phyloP scores from a whole-genome alignment of 2,888 invertebrate genomes.

The Cotesia congregata region DNA sequence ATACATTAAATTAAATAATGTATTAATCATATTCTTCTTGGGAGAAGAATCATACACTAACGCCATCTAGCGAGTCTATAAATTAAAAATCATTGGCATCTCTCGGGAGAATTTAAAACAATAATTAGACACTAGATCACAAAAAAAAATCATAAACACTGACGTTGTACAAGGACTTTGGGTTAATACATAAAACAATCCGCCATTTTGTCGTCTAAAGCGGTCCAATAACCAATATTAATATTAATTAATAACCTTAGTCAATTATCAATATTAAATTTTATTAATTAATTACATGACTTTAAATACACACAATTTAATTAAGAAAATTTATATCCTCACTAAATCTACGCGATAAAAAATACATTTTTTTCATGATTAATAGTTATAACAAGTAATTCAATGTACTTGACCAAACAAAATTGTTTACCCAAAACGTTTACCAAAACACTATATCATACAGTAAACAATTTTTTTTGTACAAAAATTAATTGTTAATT shows the following conservation, averaged over 20 bases:
- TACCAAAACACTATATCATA: background rate
- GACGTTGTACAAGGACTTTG: too few species aligned
- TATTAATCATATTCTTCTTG: too few species aligned
- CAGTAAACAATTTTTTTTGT: background rate
- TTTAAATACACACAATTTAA: slow-evolving; percentile 34
- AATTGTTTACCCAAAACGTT: background rate
- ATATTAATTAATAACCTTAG: background rate
- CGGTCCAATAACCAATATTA: background rate
- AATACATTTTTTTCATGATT: slow-evolving; percentile 1
- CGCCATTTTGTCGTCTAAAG: slow-evolving; percentile 22
- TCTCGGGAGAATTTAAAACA: too few species aligned
- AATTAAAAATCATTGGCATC: too few species aligned
- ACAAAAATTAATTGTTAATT: background rate
- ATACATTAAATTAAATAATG: too few species aligned
- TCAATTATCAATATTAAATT: slow-evolving; percentile 6
- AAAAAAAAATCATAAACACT: too few species aligned
- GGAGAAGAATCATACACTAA: too few species aligned
- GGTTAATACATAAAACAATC: slow-evolving; percentile 20
- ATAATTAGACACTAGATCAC: too few species aligned
- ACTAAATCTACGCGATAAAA: slow-evolving; percentile 6
- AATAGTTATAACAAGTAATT: slow-evolving; percentile 3
- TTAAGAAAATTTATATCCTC: slow-evolving; percentile 30
- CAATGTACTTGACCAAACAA: background rate
- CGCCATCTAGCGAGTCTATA: too few species aligned
- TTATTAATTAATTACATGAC: slow-evolving; percentile 24